Percentiles rank a stretch among this genome's conserved stretches.
phyloP scores from a whole-genome alignment of 2,888 invertebrate genomes.

The Drosophila tanythrix region DNA sequence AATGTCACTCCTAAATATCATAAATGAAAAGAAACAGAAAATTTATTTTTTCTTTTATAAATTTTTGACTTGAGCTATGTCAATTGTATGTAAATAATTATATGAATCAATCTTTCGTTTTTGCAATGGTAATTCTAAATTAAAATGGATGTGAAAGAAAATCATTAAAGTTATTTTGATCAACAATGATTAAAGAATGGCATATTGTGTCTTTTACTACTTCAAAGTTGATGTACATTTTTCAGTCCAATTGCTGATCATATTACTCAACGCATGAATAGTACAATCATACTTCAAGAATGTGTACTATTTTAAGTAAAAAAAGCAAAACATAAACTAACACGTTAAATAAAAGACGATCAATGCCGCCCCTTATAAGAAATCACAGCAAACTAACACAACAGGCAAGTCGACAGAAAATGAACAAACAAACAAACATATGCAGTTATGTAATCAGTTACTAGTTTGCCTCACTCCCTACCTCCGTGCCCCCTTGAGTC shows the following conservation, averaged over 20 bases:
- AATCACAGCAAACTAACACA: slow-evolving; percentile 12
- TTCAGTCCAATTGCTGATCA: slow-evolving; percentile 27
- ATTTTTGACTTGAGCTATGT: slow-evolving; percentile 6
- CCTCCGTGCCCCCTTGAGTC: neutral
- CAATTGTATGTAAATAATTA: slow-evolving; percentile 53
- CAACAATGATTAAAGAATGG: slow-evolving; percentile 1
- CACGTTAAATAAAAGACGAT: slow-evolving; percentile 15
- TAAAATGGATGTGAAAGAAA: neutral
- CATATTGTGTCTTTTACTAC: neutral
- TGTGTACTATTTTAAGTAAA: slow-evolving; percentile 37
- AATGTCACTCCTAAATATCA: slow-evolving; percentile 17
- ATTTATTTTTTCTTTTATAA: neutral
- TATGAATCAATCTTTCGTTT: neutral
- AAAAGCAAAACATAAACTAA: neutral
- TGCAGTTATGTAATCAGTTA: slow-evolving; percentile 25
- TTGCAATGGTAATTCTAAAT: neutral
- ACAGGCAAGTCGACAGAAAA: slow-evolving; percentile 34
- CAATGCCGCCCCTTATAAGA: slow-evolving; percentile 4
- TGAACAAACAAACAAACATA: slow-evolving; percentile 10
- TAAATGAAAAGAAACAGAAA: slow-evolving; percentile 2
- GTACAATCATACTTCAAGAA: slow-evolving; percentile 55
- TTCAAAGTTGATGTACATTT: slow-evolving; percentile 18
- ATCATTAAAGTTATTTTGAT: neutral
- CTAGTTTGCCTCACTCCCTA: neutral
- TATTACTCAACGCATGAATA: slow-evolving; percentile 50